Evolutionary conservation across 92 coral and sea anemone genomes (phyloP).

Genomic region (Ricordea florida): DNA sequence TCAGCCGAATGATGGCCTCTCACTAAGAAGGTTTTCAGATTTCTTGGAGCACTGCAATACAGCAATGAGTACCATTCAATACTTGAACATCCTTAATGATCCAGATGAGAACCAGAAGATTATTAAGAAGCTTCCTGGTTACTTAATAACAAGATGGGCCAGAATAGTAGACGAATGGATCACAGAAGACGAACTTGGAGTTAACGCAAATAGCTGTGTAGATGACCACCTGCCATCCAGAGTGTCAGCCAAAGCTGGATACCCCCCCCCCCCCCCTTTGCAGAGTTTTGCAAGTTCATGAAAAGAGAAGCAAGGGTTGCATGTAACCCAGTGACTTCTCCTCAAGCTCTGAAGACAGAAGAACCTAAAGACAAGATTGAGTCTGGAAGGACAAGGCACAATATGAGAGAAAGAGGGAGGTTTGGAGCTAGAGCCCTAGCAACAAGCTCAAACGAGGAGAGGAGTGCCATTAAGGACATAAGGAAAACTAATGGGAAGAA

Average conservation of each 20-base stretch:
- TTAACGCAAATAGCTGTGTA: no score
- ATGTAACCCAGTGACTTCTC: constrained; percentile 43
- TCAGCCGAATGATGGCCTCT: constrained; percentile 38
- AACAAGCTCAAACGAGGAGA: background rate
- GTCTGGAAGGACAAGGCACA: background rate
- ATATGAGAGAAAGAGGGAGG: background rate
- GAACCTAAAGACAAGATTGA: background rate
- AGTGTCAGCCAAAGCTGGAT: background rate
- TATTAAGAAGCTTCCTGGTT: constrained; percentile 44
- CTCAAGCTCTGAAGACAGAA: background rate
- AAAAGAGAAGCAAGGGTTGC: constrained; percentile 52
- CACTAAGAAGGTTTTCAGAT: constrained; percentile 60
- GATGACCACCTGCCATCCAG: no score
- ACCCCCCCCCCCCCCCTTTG: constrained; percentile 36
- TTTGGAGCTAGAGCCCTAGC: background rate
- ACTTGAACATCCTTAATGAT: constrained; percentile 44
- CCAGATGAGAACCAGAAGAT: constrained; percentile 60
- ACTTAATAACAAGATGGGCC: constrained; percentile 16
- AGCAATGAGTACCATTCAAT: constrained; percentile 32
- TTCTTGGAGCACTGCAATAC: constrained; percentile 40
- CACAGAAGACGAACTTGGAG: background rate
- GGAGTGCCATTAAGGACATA: background rate
- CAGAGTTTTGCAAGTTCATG: constrained; percentile 48
- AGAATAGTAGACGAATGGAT: constrained; percentile 43
- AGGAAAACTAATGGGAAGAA: background rate